A percentile compares a stretch with the other conserved stretches of the same genome.
Evolutionary conservation across 2,113 vertebrate species (phyloP).

Genomic region (Phalacrocorax pelagicus): DNA sequence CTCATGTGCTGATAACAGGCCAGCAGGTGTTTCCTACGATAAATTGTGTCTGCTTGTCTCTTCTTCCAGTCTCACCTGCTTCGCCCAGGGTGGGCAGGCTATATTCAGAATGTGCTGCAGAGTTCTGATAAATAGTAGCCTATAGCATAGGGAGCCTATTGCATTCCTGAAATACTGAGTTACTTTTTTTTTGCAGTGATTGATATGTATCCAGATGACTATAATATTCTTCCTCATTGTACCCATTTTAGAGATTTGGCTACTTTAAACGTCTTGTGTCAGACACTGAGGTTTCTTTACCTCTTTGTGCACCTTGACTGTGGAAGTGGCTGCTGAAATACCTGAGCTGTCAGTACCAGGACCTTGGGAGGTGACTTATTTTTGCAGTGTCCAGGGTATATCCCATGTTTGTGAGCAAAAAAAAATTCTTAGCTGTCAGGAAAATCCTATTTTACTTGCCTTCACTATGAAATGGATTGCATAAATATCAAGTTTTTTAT

Average conservation of each 20-base stretch:
- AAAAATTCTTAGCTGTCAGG: background rate
- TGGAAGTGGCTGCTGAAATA: background rate
- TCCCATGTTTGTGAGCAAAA: background rate
- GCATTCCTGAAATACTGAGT: background rate
- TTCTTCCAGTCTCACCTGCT: background rate
- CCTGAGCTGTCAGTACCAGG: background rate
- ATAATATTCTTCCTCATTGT: background rate
- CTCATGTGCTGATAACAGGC: background rate
- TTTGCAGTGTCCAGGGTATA: background rate
- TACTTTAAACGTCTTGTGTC: background rate
- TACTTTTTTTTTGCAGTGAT: background rate
- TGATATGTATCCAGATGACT: background rate
- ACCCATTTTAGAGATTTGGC: background rate
- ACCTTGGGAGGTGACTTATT: background rate
- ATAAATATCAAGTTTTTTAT: background rate
- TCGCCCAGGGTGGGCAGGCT: background rate
- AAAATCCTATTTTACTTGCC: background rate
- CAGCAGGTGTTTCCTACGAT: conserved; percentile 27
- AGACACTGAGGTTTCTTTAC: background rate
- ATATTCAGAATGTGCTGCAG: background rate
- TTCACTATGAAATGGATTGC: background rate
- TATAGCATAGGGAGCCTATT: background rate
- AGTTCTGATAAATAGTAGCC: background rate
- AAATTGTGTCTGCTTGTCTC: background rate
- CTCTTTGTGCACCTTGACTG: background rate